Evolutionary conservation across 1,140 invertebrate species (phyloP), one percentile per base, ranked within the genome.

Genomic region (Phymorhynchus buccinoides): DNA sequence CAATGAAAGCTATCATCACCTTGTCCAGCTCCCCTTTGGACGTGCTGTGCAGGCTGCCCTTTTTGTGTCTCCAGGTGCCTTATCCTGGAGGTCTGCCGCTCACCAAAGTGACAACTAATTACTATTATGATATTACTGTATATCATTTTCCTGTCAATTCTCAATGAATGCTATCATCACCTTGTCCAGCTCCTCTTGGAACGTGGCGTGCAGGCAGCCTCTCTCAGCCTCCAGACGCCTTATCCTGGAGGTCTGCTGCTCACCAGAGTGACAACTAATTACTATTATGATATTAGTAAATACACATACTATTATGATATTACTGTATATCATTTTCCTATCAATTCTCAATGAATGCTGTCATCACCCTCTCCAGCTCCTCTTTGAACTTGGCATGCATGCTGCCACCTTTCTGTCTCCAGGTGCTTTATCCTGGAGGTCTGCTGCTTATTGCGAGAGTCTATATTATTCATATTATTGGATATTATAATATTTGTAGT

Each of bases 301-400:
- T n/a, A n/a, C n/a, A n/a, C n/a, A 52, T 22, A 7, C 22, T 52
- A 22, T 22, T n/a, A n/a, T n/a, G n/a, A n/a, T n/a, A n/a, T n/a
- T n/a, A n/a, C n/a, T n/a, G n/a, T n/a, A n/a, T n/a, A n/a, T n/a
- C n/a, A n/a, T n/a, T n/a, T n/a, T n/a, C n/a, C n/a, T n/a, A n/a
- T n/a, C n/a, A n/a, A n/a, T n/a, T n/a, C n/a, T n/a, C n/a, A n/a
- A n/a, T n/a, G n/a, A n/a, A n/a, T n/a, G n/a, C n/a, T n/a, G n/a
- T n/a, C n/a, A n/a, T 27, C n/a, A 80, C 90, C 68, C 89, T 87
- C 37, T 91, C 89, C 37, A 91, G 83, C 41, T 91, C 89, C n/a
- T 90, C 88, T 68, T 81, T 86, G 71, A 91, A 90, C 75, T 87
- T 88, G 22, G 87, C 56, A 90, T 84, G 73, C 84, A 85, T 52